Evolutionary conservation across 2,113 vertebrate genomes (phyloP), one percentile per base, ranked within the genome.

Genomic region (Aptenodytes patagonicus): DNA sequence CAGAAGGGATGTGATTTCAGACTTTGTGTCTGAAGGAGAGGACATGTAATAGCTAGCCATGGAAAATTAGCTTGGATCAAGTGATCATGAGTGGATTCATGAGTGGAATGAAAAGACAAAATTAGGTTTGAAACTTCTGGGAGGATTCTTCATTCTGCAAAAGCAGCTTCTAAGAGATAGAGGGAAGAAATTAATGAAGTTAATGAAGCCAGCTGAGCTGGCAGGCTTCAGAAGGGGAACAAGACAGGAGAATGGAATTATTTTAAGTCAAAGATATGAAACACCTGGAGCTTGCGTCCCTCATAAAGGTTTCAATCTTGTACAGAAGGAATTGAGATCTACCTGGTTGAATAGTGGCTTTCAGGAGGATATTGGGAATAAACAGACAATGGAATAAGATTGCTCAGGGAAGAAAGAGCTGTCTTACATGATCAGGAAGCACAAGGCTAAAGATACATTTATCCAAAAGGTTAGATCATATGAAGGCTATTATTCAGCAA

Each of bases 61-160:
- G 31, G 95, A 88, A 90, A 96, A 96, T 96, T 83, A 92, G 88
- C 84, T 83, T 58, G 85, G 95, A 94, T 95, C 88, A 90, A 96
- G 90, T 81, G 90, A 94, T 96, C 85, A 9, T 81, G 88, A 90
- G 78, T 90, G 90, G 90, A 64, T 90, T 90, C 86, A 40, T 15
- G 52, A 62, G 65, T 32, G 38, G 83, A 70, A 22, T 51, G 68
- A 76, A 80, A 76, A 81, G 96, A 32, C 42, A 58, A 78, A 96
- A 95, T 88, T 54, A 40, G 54, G 66, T 90, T 82, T 90, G 44
- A 83, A 96, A 76, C 46, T 94, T 92, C 22, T 49, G 78, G 20
- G 78, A 69, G n/a, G n/a, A 70, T 32, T 86, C 8, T 70, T 87
- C 28, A 20, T 70, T 90, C 94, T 62, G 49, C n/a, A 61, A 58